Base-by-base conservation (phyloP, 2,888 invertebrate species). In the Sphaerophoria taeniata region DNA sequence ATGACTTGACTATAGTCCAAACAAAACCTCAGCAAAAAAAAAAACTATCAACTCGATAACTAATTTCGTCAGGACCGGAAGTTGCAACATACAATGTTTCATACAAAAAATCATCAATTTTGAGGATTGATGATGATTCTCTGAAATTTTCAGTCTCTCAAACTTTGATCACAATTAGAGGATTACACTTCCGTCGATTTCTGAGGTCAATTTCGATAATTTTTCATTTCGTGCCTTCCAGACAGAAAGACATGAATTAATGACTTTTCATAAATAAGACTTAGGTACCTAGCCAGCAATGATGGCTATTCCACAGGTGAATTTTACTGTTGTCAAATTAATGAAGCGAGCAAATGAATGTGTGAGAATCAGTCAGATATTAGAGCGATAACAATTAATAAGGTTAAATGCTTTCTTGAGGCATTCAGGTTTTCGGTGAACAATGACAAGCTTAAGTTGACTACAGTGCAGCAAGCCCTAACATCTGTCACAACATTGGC, bases 111-210 rank as follows among this genome's bases (percentile, higher is more conserved):
- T 55, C 34, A 55, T 55, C 33, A 55, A 58, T 36, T 16, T 58
- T 11, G 11, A 14, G 39, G 39, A 58, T 39, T 58, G 24, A 58
- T 58, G 58, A 34, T 34, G n/a, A 9, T 39, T 11, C 11, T 3
- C 9, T 3, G 2, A 43, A 43, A 43, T 11, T 2, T 12, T 6
- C 3, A 43, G 3, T 43, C 43, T 43, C n/a, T 47, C n/a, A 1
- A 39, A 3, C 4, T 56, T 34, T 56, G 39, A 58, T 58, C 61
- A 45, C n/a, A 45, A 61, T 14, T n/a, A 31, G 33, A 45, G 45
- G 61, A 61, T 61, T 61, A 61, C 61, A 61, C 61, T 61, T 61
- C 61, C 45, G 45, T 61, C 61, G 3, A 39, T 24, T 6, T 58
- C 16, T 6, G 39, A 45, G 60, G 43, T 36, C 31, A 31, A 43